Conservation (phyloP, 2,113 vertebrate species). For the Orientallactaga bullata region DNA sequence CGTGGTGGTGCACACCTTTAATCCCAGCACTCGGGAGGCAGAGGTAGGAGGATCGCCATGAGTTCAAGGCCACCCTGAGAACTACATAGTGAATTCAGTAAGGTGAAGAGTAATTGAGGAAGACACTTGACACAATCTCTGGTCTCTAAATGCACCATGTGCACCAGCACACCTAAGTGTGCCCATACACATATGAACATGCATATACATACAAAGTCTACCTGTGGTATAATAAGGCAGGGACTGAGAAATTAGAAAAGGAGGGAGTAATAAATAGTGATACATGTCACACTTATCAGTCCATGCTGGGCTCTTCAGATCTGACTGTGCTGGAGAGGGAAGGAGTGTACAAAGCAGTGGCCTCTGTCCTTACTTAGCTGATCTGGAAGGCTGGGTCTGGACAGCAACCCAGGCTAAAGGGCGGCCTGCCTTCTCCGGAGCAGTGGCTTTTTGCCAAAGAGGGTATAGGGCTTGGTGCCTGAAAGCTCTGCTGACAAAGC, state of each 20-base stretch:
- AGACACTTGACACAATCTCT: too few relatives aligned
- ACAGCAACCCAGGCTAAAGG: slow-evolving; percentile 57
- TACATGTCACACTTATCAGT: background rate
- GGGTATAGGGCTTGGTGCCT: slow-evolving; percentile 35
- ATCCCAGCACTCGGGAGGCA: too few relatives aligned
- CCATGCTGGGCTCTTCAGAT: background rate
- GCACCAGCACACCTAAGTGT: too few relatives aligned
- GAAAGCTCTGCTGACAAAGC: slow-evolving; percentile 43
- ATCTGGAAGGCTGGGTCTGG: background rate
- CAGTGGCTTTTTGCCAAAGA: slow-evolving; percentile 36
- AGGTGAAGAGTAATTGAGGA: too few relatives aligned
- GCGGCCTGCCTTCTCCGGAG: background rate
- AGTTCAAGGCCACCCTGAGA: too few relatives aligned
- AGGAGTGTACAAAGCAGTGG: background rate
- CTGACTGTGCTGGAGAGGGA: background rate
- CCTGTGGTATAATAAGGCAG: background rate
- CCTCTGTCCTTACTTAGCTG: slow-evolving; percentile 6
- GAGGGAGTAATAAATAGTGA: background rate
- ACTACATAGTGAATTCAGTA: too few relatives aligned
- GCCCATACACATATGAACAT: too few relatives aligned
- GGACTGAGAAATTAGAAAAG: background rate
- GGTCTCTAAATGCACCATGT: too few relatives aligned
- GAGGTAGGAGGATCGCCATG: too few relatives aligned
- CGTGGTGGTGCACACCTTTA: too few relatives aligned
- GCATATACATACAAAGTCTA: background rate